Evolutionary conservation across 1,140 invertebrate species (phyloP).

Genomic region (Aphidius gifuensis): DNA sequence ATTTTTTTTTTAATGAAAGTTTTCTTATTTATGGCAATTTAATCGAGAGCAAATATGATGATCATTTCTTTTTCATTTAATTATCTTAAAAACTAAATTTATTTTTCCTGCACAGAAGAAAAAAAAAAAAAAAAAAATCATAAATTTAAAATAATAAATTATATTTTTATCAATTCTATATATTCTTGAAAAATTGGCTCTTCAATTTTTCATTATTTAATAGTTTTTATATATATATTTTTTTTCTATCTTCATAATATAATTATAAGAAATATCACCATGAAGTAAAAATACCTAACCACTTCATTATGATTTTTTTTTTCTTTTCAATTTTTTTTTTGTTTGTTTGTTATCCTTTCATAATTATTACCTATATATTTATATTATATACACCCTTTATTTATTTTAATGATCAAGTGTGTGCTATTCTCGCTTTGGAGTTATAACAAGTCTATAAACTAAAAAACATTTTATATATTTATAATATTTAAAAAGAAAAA

Average conservation of each 20-base stretch:
- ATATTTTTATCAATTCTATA: constrained; percentile 4
- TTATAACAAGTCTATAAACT: neutral
- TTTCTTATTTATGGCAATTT: too few species aligned
- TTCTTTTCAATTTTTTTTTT: neutral
- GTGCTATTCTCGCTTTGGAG: constrained; percentile 5
- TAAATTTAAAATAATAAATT: constrained; percentile 15
- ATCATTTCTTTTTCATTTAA: too few species aligned
- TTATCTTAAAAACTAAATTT: neutral
- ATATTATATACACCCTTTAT: constrained; percentile 8
- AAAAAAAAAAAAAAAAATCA: neutral
- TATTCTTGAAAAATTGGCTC: neutral
- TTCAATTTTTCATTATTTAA: too few species aligned
- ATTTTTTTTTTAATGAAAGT: too few species aligned
- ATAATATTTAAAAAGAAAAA: neutral
- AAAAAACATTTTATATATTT: neutral
- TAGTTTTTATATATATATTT: neutral
- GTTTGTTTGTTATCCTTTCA: neutral
- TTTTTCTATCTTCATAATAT: neutral
- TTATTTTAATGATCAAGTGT: constrained; percentile 2
- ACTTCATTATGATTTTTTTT: neutral
- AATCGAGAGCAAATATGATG: too few species aligned
- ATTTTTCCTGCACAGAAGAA: too few species aligned
- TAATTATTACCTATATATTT: neutral
- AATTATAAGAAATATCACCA: constrained; percentile 9
- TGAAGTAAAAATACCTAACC: neutral